A percentile compares a stretch with the other conserved stretches of the same genome.
These are phyloP conservation scores for Drymodes brunneopygia DNA, from an alignment of 2,113 vertebrate genomes.

Conservation along the genomic window DNA sequence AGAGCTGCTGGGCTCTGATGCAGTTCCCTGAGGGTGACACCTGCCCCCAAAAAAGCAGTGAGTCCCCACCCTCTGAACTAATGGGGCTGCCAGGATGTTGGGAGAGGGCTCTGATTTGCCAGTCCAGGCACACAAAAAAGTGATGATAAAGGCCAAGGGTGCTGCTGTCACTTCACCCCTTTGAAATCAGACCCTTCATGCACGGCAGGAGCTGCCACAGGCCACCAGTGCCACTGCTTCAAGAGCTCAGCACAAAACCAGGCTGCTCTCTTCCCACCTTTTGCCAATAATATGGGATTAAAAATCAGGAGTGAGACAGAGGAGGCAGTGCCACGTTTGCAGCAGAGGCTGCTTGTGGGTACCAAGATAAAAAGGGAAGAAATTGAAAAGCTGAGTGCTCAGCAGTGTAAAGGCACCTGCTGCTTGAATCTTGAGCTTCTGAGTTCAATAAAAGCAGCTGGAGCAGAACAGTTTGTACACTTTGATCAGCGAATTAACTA, in stretches of 20 bases:
- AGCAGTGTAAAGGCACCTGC: background rate
- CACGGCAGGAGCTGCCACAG: background rate
- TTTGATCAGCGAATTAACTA: background rate
- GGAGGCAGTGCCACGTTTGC: background rate
- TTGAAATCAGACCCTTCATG: background rate
- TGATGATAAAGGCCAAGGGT: background rate
- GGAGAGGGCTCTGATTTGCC: background rate
- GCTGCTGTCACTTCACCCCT: background rate
- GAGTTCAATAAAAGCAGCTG: background rate
- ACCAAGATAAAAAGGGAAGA: background rate
- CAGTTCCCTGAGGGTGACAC: background rate
- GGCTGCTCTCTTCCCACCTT: background rate
- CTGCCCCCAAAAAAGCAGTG: background rate
- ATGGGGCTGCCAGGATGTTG: rapidly evolving
- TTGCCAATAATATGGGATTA: background rate
- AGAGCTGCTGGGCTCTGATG: background rate
- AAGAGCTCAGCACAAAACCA: background rate
- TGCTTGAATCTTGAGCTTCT: background rate
- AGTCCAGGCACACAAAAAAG: background rate
- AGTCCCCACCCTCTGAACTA: background rate
- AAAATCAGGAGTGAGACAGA: background rate
- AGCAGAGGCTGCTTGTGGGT: background rate
- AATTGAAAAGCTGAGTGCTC: background rate
- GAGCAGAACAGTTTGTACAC: background rate
- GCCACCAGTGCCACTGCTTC: background rate